Conservation (phyloP, 1,140 invertebrate species). For the Ylistrum balloti region DNA sequence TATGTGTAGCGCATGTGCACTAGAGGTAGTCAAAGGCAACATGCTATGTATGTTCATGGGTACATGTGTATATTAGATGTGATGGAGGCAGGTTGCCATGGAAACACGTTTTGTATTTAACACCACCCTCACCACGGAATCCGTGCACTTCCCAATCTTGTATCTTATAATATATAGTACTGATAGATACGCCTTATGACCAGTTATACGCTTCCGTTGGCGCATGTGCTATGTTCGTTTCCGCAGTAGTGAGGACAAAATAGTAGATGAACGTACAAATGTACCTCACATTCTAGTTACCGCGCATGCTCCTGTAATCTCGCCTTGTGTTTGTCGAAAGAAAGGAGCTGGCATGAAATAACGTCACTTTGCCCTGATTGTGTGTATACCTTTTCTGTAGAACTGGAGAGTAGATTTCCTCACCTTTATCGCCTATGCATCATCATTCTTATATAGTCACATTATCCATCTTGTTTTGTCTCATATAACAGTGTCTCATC, state of each 20-base stretch:
- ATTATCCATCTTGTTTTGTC: slow-evolving; percentile 17
- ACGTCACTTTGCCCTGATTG: neutral
- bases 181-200: neutral
- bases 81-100: slow-evolving; percentile 30
- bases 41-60: slow-evolving; percentile 1
- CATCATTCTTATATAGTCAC: neutral
- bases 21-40: slow-evolving; percentile 44
- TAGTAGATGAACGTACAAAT: neutral
- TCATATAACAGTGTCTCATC: neutral
- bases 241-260: neutral
- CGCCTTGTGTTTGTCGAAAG: neutral
- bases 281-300: neutral
- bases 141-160: neutral
- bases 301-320: neutral
- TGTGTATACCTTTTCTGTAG: neutral
- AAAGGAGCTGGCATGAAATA: slow-evolving; percentile 22
- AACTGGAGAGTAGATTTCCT: neutral
- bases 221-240: slow-evolving; percentile 21
- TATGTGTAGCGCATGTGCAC: slow-evolving; percentile 58
- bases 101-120: slow-evolving; percentile 32
- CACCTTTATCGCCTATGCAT: neutral
- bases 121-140: neutral
- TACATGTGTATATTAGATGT: slow-evolving; percentile 19
- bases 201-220: neutral
- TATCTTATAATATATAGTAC: neutral